Base-by-base conservation (phyloP, 2,888 invertebrate genomes). In the Leucozona laternaria region DNA sequence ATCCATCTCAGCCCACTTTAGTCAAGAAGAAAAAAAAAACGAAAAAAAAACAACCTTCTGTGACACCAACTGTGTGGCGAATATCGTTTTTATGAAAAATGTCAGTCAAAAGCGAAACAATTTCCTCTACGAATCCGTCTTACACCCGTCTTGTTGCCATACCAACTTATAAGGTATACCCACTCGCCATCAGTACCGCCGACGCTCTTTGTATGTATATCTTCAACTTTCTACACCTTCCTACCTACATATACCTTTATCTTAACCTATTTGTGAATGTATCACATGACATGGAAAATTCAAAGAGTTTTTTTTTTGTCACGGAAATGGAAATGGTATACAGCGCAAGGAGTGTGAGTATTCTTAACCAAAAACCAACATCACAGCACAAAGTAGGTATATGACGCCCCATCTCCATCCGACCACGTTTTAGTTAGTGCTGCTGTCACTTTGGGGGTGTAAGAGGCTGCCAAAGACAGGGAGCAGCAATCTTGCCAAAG, bases 91-190 rank as follows among this genome's bases (percentile, higher is more conserved):
- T 86, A 86, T 86, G 86, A 86, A 86, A 86, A 86, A 86, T 82
- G 86, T 82, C 86, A 86, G 86, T 86, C 86, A 86, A 86, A 86
- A 86, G 78, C 86, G 86, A 86, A 86, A 86, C 86, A 86, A 86
- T 86, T 86, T 86, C 86, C 86, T 86, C 58, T 79, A 77, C 64
- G 86, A 86, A 86, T 82, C 78, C 71, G 70, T 86, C 86, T 79
- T 82, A 82, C 82, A 75, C 82, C 71, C 73, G 60, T 60, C 37
- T 8, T 37, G 37, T 60, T 60, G 22, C 60, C 60, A n/a, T n/a
- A 40, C 37, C 22, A 58, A 31, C 31, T 15, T 13, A 45, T 17
- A 31, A 31, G 31, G 31, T 31, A 31, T 31, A 48, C 22, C 50
- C 50, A 2, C 20, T 4, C 20, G 11, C 11, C 10, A n/a, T 11